Evolutionary conservation across 2,113 vertebrate species (phyloP), one percentile per base, ranked within the genome.

Genomic region (Pycnonotus jocosus): DNA sequence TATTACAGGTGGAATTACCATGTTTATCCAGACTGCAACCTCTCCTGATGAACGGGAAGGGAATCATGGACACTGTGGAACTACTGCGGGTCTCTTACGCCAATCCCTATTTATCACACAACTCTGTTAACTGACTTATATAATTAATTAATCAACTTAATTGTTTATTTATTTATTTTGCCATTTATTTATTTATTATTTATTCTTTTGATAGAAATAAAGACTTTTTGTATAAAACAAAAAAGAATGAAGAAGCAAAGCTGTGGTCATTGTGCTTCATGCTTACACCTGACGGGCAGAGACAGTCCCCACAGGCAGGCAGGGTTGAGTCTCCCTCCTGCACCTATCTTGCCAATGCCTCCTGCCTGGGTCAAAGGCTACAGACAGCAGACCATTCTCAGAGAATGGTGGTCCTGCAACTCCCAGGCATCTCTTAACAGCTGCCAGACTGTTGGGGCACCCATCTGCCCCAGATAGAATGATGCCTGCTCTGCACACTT

Each of bases 1-100:
- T 33, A 62, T 11, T 48, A 40, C 2, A 2, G 0, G 0, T 1
- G 3, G 30, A 2, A 1, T 8, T 19, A 33, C 1, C 5, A 0
- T 0, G 0, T 27, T 58, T 4, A 5, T 50, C 27, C 3, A 8
- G 70, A 60, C 28, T 40, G 38, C 5, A 6, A 5, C 20, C 6
- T 73, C 25, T 22, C 1, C 14, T 31, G 18, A 64, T 10, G 19
- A 51, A 48, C 0, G 1, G 18, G 24, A 70, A 69, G 25, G 16
- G 28, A 15, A 12, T 45, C 40, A 73, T 4, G 35, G 62, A 60
- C 69, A 15, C 24, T 47, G 24, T 2, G 40, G 24, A 37, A 45
- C 56, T 54, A 47, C 5, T 28, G 15, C 0, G 0, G 20, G 38
- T 64, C 47, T 83, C 7, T 33, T 13, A 50, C 0, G 0, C 2